phyloP scores from a whole-genome alignment of 2,797 vertebrate species.

The Molossus molossus region DNA sequence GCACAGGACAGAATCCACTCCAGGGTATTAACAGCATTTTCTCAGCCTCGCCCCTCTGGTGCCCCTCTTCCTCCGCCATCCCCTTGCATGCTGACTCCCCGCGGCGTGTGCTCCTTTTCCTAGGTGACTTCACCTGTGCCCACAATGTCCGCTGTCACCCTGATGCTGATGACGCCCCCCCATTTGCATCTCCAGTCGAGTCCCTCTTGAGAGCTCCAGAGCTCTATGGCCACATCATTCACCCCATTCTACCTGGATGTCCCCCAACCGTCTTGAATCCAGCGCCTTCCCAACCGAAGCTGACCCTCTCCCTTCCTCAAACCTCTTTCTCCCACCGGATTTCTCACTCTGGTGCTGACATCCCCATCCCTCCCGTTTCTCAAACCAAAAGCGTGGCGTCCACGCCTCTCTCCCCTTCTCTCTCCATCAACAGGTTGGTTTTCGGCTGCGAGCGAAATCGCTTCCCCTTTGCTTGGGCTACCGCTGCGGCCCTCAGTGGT shows the following conservation, averaged over 20 bases:
- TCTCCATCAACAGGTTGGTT: not conserved
- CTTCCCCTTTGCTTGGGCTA: not conserved
- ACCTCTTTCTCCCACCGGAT: not conserved
- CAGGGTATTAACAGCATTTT: not conserved
- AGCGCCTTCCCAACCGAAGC: not conserved
- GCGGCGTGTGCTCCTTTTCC: not conserved
- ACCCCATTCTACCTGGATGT: not conserved
- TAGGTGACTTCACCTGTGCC: not conserved
- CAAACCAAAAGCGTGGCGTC: not conserved
- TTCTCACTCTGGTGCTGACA: not conserved
- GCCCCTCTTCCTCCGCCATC: not conserved
- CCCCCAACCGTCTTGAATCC: not conserved
- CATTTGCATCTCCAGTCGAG: not conserved
- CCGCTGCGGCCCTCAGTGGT: not conserved
- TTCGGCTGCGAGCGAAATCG: not conserved
- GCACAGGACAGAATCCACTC: not conserved
- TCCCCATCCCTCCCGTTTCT: not conserved
- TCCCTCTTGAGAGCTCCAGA: not conserved
- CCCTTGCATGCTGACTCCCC: fast-evolving
- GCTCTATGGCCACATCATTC: not conserved
- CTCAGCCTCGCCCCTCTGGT: not conserved
- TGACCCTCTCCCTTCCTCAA: not conserved
- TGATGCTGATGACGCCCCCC: not conserved
- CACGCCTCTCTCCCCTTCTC: not conserved
- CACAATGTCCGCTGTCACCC: not conserved